A percentile compares a stretch with the other conserved stretches of the same genome.
Conservation (phyloP, 1,140 invertebrate genomes). For the Portunus trituberculatus region DNA sequence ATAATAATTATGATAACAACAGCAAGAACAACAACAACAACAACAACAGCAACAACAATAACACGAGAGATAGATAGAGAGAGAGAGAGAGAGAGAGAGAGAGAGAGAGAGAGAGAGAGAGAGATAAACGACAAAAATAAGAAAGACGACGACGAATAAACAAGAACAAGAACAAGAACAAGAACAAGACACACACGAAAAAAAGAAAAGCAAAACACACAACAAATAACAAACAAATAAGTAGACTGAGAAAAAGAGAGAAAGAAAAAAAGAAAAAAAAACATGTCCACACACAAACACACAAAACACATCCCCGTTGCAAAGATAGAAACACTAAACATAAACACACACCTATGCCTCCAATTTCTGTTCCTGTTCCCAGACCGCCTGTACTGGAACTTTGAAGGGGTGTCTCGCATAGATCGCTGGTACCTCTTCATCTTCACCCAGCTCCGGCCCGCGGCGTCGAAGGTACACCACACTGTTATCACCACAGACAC, state of each 20-base stretch:
- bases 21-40: too few species aligned
- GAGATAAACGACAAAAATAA: neutral
- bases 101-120: constrained; percentile 14
- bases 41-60: neutral
- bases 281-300: neutral
- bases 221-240: too few species aligned
- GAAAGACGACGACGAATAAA: neutral
- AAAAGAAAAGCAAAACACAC: too few species aligned
- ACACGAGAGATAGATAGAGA: neutral
- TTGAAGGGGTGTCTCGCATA: constrained; percentile 85
- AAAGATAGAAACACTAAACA: too few species aligned
- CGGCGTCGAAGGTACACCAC: constrained; percentile 94
- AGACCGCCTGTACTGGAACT: constrained; percentile 88
- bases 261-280: neutral
- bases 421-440: constrained; percentile 94
- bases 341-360: constrained; percentile 87
- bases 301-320: neutral
- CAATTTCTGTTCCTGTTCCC: constrained; percentile 89
- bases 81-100: constrained; percentile 22
- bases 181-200: neutral
- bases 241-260: constrained; percentile 8
- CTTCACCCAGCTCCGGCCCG: constrained; percentile 95
- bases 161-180: too few species aligned
- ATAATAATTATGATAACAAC: neutral
- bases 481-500: constrained; percentile 88